Conservation (phyloP, 2,888 invertebrate species). For the Baronia brevicornis region DNA sequence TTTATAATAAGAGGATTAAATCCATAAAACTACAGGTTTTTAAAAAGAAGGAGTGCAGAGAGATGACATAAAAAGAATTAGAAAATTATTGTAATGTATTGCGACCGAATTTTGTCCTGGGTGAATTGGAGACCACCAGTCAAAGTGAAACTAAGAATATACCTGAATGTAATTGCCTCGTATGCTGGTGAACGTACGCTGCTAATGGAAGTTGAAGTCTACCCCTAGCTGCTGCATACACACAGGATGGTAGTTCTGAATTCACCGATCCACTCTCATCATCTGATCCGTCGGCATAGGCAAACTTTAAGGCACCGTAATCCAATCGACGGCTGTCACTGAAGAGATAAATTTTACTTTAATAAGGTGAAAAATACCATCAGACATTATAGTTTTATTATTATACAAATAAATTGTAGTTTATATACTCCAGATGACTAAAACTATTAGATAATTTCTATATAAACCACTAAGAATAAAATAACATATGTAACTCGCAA, state of each 20-base stretch:
- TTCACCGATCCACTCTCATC: conserved; percentile 74
- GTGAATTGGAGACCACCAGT: too few relatives aligned
- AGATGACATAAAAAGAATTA: too few relatives aligned
- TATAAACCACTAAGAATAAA: not conserved
- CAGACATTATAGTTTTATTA: too few relatives aligned
- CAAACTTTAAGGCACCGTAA: conserved; percentile 56
- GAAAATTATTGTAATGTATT: too few relatives aligned
- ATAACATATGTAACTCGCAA: too few relatives aligned
- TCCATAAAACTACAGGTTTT: too few relatives aligned
- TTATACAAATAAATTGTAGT: too few relatives aligned
- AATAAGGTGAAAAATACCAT: not conserved
- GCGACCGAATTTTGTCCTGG: too few relatives aligned
- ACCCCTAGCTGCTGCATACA: conserved; percentile 79
- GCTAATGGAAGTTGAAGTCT: conserved; percentile 58
- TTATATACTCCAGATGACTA: too few relatives aligned
- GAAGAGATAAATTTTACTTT: not conserved
- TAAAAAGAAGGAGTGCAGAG: too few relatives aligned
- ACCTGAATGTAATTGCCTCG: conserved; percentile 59
- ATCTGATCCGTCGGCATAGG: conserved; percentile 61
- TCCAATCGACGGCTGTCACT: conserved; percentile 55
- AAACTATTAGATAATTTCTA: not conserved
- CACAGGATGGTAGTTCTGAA: conserved; percentile 86
- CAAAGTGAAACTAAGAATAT: not conserved
- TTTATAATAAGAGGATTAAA: too few relatives aligned
- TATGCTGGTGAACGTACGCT: conserved; percentile 66